Evolutionary conservation across 2,888 invertebrate genomes (phyloP).

Genomic region (Perizoma flavofasciatum): DNA sequence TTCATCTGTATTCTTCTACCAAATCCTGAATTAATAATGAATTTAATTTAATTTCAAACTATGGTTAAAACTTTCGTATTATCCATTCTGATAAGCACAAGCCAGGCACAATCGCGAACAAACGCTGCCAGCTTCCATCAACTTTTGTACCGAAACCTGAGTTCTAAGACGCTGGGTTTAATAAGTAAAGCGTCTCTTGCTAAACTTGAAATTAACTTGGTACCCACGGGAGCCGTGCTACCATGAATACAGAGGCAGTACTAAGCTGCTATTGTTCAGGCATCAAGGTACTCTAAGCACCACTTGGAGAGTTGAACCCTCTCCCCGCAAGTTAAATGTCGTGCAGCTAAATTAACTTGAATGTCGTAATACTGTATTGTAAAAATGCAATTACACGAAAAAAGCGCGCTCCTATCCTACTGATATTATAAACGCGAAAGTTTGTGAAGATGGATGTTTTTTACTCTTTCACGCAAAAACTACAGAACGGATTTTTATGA

Average conservation of each 20-base stretch:
- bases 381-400: constrained; percentile 13
- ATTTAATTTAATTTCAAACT: too few species aligned
- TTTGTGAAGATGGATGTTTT: too few species aligned
- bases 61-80: constrained; percentile 10
- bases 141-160: constrained; percentile 71
- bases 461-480: too few species aligned
- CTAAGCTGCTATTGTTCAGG: constrained; percentile 46
- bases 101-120: constrained; percentile 27
- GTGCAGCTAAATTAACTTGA: constrained; percentile 33
- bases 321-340: constrained; percentile 35
- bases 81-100: constrained; percentile 14
- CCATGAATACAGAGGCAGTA: constrained; percentile 50
- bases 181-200: constrained; percentile 70
- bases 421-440: too few species aligned
- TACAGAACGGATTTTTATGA: too few species aligned
- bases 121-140: constrained; percentile 39
- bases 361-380: constrained; percentile 13
- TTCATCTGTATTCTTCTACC: too few species aligned
- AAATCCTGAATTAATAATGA: too few species aligned
- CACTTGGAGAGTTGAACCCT: constrained; percentile 38
- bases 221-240: constrained; percentile 58
- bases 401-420: too few species aligned
- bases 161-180: constrained; percentile 72
- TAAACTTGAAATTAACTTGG: constrained; percentile 80
- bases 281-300: constrained; percentile 39